Percentiles rank a stretch among this genome's conserved stretches.
Conservation (phyloP, 2,113 vertebrate genomes). For the Hydrochoerus hydrochaeris region DNA sequence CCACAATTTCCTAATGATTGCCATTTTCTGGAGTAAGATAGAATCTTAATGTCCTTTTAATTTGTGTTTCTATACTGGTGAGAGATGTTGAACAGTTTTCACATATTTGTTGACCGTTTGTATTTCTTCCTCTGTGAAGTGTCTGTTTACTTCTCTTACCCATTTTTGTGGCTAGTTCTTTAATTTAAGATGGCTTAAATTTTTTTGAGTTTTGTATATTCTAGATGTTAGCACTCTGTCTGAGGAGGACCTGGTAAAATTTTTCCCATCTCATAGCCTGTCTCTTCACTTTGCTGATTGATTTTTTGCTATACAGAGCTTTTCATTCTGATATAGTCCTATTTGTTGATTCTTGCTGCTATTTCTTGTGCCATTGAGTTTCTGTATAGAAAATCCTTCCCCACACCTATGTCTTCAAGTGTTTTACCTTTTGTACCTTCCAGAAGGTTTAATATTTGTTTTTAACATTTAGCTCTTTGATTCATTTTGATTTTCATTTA, state of each 20-base stretch:
- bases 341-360: not conserved
- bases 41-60: not conserved
- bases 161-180: not conserved
- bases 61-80: not conserved
- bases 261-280: not conserved
- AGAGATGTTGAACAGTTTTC: not conserved
- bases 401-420: not conserved
- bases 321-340: not conserved
- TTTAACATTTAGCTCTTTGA: not conserved
- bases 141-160: not conserved
- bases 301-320: not conserved
- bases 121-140: not conserved
- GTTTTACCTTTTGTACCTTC: not conserved
- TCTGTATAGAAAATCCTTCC: not conserved
- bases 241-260: not conserved
- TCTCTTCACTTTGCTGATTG: not conserved
- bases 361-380: not conserved
- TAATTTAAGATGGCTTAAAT: not conserved
- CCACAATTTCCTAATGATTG: not conserved
- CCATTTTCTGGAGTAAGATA: not conserved
- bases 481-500: not conserved
- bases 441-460: not conserved
- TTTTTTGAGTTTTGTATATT: not conserved
- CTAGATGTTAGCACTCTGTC: not conserved
- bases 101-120: not conserved